Conservation (phyloP, 2,113 vertebrate species). For the Archilochus colubris region DNA sequence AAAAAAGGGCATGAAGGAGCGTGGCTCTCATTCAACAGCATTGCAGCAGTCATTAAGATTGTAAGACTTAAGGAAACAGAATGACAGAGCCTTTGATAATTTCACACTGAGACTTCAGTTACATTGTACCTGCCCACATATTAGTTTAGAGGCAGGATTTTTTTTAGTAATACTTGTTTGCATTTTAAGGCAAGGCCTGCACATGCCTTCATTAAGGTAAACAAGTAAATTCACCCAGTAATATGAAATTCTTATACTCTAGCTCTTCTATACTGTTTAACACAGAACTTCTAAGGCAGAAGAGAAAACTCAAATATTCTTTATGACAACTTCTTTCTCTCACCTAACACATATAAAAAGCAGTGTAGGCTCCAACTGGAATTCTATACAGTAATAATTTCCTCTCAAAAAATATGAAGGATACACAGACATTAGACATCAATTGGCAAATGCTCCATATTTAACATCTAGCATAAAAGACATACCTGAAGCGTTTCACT, state of each 20-base stretch:
- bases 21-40: background rate
- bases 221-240: background rate
- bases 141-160: background rate
- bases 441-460: background rate
- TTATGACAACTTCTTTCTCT: background rate
- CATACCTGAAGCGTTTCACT: constrained; percentile 96
- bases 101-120: background rate
- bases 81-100: background rate
- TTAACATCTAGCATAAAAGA: background rate
- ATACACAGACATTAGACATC: background rate
- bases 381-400: background rate
- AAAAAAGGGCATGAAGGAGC: background rate
- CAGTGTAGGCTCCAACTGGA: background rate
- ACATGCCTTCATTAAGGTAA: background rate
- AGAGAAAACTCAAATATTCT: background rate
- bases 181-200: background rate
- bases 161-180: background rate
- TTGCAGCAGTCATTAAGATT: background rate
- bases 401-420: background rate
- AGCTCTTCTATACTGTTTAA: background rate
- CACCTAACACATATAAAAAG: background rate
- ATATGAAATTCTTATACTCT: background rate
- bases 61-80: background rate
- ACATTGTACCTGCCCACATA: background rate
- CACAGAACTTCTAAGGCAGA: background rate